phyloP scores from a whole-genome alignment of 2,113 vertebrate genomes.

The Promerops cafer region DNA sequence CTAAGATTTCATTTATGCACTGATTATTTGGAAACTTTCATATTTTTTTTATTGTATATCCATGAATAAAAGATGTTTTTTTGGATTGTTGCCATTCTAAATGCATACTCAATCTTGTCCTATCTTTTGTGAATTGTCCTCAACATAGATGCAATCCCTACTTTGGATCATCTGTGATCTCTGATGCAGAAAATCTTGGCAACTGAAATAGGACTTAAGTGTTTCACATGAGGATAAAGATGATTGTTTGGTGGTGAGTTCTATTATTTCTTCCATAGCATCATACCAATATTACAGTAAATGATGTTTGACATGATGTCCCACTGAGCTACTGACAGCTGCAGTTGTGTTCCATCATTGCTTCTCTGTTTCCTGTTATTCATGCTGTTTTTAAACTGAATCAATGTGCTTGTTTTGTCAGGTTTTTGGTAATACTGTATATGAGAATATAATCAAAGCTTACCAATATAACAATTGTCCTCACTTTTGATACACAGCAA shows the following conservation, averaged over 20 bases:
- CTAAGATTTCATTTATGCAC: not conserved
- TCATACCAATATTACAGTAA: not conserved
- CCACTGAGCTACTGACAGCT: not conserved
- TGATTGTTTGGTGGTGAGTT: not conserved
- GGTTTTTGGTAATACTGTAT: not conserved
- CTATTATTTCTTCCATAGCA: not conserved
- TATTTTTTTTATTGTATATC: not conserved
- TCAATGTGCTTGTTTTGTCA: not conserved
- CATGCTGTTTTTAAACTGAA: not conserved
- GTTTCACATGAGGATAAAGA: not conserved
- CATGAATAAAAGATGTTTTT: not conserved
- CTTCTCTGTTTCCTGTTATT: not conserved
- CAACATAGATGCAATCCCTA: not conserved
- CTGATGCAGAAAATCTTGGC: not conserved
- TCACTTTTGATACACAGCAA: not conserved
- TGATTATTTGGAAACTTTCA: not conserved
- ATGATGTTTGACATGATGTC: not conserved
- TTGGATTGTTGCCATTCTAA: not conserved
- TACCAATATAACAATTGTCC: not conserved
- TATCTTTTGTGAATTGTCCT: not conserved
- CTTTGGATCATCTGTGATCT: not conserved
- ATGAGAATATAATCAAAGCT: not conserved
- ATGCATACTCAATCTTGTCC: not conserved
- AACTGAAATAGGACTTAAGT: not conserved
- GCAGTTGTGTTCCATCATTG: not conserved